phyloP scores from a whole-genome alignment of 2,113 vertebrate species.

The Phylloscopus trochilus region DNA sequence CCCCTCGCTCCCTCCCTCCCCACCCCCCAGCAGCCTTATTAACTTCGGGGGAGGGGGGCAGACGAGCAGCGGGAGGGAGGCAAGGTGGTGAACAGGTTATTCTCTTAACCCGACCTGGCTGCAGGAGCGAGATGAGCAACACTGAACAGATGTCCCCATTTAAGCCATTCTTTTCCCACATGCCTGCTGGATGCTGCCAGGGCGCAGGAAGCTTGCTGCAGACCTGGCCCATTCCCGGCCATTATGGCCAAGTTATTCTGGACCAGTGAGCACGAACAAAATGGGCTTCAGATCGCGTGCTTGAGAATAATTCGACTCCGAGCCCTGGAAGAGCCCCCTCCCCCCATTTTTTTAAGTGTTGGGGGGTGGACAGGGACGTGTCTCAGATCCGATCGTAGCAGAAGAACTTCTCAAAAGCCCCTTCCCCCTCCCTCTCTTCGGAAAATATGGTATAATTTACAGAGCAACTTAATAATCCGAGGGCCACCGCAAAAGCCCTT shows the following conservation, averaged over 20 bases:
- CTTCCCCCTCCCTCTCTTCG: slow-evolving; percentile 58
- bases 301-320: slow-evolving; percentile 84
- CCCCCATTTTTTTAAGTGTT: slow-evolving; percentile 52
- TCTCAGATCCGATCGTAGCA: slow-evolving; percentile 68
- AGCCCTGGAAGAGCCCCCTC: slow-evolving; percentile 70
- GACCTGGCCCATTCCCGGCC: slow-evolving; percentile 92
- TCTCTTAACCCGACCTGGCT: slow-evolving; percentile 85
- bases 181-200: slow-evolving; percentile 90
- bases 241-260: slow-evolving; percentile 99
- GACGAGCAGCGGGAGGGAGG: neutral
- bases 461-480: slow-evolving; percentile 85
- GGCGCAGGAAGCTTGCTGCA: slow-evolving; percentile 93
- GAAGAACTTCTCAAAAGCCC: slow-evolving; percentile 75
- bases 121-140: slow-evolving; percentile 82
- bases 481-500: slow-evolving; percentile 79
- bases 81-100: slow-evolving; percentile 84
- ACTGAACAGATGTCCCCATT: slow-evolving; percentile 98
- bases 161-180: slow-evolving; percentile 89
- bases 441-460: slow-evolving; percentile 87
- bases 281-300: slow-evolving; percentile 92
- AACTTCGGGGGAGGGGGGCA: slow-evolving; percentile 28
- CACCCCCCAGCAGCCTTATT: neutral
- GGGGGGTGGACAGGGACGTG: slow-evolving; percentile 13
- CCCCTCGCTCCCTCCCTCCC: neutral
- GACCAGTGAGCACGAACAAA: slow-evolving; percentile 98